Evolutionary conservation across 2,888 invertebrate genomes (phyloP).

Genomic region (Neoitamus cyanurus): DNA sequence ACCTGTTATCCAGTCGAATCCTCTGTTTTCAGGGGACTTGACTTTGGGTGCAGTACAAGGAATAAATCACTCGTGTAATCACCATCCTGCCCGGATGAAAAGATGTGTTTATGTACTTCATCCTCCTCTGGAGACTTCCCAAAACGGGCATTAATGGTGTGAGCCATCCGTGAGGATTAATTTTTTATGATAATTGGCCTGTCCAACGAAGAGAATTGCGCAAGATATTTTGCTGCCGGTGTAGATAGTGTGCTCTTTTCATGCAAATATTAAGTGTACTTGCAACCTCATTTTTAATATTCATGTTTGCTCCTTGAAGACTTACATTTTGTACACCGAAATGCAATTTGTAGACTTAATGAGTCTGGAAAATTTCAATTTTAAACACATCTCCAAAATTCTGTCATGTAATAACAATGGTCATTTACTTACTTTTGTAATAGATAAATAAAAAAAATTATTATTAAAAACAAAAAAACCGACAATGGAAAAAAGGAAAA

Average conservation of each 20-base stretch:
- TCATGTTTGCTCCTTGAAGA: neutral
- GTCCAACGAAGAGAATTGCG: conserved; percentile 3
- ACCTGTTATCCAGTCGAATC: conserved; percentile 23
- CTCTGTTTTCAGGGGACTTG: conserved; percentile 18
- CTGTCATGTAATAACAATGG: too few species aligned
- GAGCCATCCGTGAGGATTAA: conserved; percentile 49
- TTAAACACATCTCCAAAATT: too few species aligned
- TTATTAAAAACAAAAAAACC: too few species aligned
- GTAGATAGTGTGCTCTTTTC: neutral
- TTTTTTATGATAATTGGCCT: conserved; percentile 52
- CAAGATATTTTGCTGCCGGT: neutral
- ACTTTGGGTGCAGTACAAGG: conserved; percentile 38
- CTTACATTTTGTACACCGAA: too few species aligned
- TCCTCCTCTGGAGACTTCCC: conserved; percentile 40
- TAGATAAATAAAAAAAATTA: too few species aligned
- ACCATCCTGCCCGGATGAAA: conserved; percentile 40
- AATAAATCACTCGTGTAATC: conserved; percentile 44
- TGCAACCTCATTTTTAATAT: neutral
- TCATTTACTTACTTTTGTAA: too few species aligned
- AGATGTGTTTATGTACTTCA: conserved; percentile 43
- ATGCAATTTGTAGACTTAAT: too few species aligned
- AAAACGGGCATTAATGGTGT: conserved; percentile 48
- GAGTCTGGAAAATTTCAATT: too few species aligned
- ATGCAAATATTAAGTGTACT: neutral
- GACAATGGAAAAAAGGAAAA: too few species aligned